Percentiles rank a stretch among this genome's conserved stretches.
phyloP scores from a whole-genome alignment of 2,797 vertebrate genomes.

The Chelidonichthys spinosus region DNA sequence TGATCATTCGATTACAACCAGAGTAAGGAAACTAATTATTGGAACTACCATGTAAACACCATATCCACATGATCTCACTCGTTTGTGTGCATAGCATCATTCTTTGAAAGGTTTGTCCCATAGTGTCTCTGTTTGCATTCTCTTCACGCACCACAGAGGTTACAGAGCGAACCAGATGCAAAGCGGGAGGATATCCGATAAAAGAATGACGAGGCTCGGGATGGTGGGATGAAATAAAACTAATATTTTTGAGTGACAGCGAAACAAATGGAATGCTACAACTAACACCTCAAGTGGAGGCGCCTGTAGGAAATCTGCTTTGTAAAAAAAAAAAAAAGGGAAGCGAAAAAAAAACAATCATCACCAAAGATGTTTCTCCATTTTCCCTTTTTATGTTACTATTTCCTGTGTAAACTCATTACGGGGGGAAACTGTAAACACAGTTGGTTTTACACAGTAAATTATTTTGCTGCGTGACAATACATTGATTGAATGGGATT shows the following conservation, averaged over 20 bases:
- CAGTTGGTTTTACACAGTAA: background rate
- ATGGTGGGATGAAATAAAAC: slow-evolving; percentile 34
- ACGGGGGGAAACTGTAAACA: background rate
- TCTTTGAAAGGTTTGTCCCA: slow-evolving; percentile 26
- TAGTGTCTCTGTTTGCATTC: slow-evolving; percentile 31
- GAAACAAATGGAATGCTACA: slow-evolving; percentile 31
- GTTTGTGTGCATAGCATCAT: slow-evolving; percentile 8
- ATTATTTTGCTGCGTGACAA: slow-evolving; percentile 18
- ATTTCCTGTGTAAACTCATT: slow-evolving; percentile 3
- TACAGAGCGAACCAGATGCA: slow-evolving; percentile 47
- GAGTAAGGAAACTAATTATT: slow-evolving; percentile 8
- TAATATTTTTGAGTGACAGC: slow-evolving; percentile 47
- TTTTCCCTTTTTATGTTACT: background rate
- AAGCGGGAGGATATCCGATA: slow-evolving; percentile 44
- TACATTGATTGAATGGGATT: slow-evolving; percentile 24
- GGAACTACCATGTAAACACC: slow-evolving; percentile 19
- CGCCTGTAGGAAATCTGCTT: background rate
- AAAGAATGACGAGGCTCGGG: slow-evolving; percentile 40
- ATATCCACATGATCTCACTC: slow-evolving; percentile 24
- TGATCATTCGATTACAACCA: slow-evolving; percentile 11
- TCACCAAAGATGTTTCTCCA: background rate
- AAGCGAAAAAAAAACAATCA: slow-evolving; percentile 26
- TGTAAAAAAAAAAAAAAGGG: background rate
- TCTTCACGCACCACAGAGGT: slow-evolving; percentile 32
- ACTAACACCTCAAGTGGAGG: slow-evolving; percentile 9